Evolutionary conservation across 2,113 vertebrate genomes (phyloP), one percentile per base, ranked within the genome.

Genomic region (Nymphicus hollandicus): DNA sequence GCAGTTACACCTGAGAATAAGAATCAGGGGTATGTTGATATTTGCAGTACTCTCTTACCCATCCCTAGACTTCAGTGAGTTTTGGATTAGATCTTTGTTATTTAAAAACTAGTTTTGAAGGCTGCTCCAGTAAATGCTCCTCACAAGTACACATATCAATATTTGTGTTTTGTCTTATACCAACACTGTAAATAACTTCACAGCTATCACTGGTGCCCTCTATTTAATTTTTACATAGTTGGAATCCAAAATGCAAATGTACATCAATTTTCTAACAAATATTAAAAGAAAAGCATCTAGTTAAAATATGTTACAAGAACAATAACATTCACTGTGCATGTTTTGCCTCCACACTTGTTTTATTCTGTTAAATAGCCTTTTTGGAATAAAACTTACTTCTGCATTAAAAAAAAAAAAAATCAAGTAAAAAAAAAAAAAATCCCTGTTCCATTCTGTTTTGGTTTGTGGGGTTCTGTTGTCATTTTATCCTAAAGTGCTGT

Each of bases 401-500:
- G 79, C 69, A 94, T 97, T 93, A 7, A 92, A 91, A 96, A 95
- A 93, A 91, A 88, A 85, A 80, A 84, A 85, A 81, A 87, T 92
- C 86, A 9, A 91, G 86, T 93, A 94, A 87, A 96, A 89, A 83
- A 84, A 63, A 83, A 89, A 92, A 60, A 20, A 8, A 11, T 25
- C 53, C 64, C 87, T 74, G 47, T 87, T 95, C 96, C 81, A 87
- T 98, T 98, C 97, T 98, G 98, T 98, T 98, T 98, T 98, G 98
- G 97, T 98, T 98, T 98, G 97, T 98, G 97, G 96, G 96, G 92
- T 98, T 98, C 98, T 98, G 98, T 98, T 98, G 98, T 98, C 98
- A 98, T 98, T 98, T 98, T 97, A 98, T 98, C 97, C 97, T 98
- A 98, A 98, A 98, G 97, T 97, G 95, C 97, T 98, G 98, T 98